A percentile compares a stretch with the other conserved stretches of the same genome.
These are phyloP conservation scores for Paguma larvata DNA, from an alignment of 2,797 vertebrate species.

Conservation along the genomic window DNA sequence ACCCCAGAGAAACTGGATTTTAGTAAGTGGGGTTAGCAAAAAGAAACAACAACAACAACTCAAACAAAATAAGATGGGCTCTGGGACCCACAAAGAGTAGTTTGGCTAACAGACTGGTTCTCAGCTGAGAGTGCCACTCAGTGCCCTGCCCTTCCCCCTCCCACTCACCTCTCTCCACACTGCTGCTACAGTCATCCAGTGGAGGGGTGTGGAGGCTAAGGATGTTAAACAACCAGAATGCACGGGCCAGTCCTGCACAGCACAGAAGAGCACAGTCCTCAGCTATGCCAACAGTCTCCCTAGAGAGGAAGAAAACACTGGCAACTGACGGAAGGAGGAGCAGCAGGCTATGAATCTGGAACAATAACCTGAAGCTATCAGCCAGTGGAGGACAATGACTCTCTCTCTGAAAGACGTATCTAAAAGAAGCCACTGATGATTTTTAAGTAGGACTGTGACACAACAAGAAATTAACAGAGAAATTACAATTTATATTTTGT, in stretches of 20 bases:
- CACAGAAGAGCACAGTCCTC: not conserved
- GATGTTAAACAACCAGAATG: not conserved
- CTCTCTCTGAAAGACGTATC: not conserved
- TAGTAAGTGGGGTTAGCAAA: not conserved
- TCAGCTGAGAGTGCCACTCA: not conserved
- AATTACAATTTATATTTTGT: slow-evolving; percentile 1
- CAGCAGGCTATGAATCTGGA: not conserved
- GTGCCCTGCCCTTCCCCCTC: not conserved
- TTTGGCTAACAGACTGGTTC: not conserved
- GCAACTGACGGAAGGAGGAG: not conserved
- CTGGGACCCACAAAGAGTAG: not conserved
- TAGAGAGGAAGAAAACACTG: not conserved
- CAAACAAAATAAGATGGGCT: not conserved
- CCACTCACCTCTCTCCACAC: not conserved
- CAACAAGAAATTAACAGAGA: not conserved
- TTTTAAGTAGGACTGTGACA: not conserved
- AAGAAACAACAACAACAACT: slow-evolving; percentile 5
- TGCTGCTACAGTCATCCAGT: not conserved
- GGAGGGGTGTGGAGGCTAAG: not conserved
- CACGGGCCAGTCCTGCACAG: not conserved
- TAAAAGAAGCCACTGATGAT: not conserved
- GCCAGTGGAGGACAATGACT: not conserved
- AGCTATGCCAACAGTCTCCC: not conserved
- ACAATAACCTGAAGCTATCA: not conserved
- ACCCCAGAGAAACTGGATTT: not conserved